Percentiles rank a stretch among this genome's conserved stretches.
phyloP scores from a whole-genome alignment of 1,140 invertebrate species.

The Rhopalosiphum maidis region DNA sequence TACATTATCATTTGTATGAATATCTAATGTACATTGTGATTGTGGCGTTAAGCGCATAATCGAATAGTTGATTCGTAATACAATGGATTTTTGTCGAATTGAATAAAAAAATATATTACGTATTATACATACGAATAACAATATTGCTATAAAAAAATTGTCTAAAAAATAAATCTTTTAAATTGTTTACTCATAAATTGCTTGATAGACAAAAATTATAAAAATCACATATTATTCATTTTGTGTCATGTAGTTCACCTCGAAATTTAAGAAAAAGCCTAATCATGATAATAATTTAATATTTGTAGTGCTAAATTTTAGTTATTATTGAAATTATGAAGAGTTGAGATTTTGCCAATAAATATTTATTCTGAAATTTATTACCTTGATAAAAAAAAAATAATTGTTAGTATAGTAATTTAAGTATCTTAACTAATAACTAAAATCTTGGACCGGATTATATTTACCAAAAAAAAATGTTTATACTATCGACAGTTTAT shows the following conservation, averaged over 20 bases:
- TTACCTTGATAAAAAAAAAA: background rate
- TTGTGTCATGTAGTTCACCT: slow-evolving; percentile 42
- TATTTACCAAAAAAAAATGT: background rate
- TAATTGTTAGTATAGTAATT: background rate
- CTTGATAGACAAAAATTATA: background rate
- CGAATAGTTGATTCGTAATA: background rate
- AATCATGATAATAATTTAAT: slow-evolving; percentile 24
- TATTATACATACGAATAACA: background rate
- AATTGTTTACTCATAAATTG: background rate
- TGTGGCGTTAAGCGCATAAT: background rate
- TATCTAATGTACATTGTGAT: background rate
- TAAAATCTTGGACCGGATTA: background rate
- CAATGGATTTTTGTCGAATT: slow-evolving; percentile 15
- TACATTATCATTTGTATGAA: slow-evolving; percentile 15
- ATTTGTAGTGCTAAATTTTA: background rate
- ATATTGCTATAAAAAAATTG: background rate
- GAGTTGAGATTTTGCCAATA: slow-evolving; percentile 19
- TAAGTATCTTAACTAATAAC: background rate
- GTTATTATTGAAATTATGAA: background rate
- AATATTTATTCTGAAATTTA: background rate
- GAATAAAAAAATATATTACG: background rate
- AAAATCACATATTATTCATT: slow-evolving; percentile 22
- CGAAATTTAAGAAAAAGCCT: slow-evolving; percentile 50
- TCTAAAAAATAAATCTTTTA: background rate
- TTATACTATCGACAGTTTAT: background rate